Base-by-base conservation (phyloP, 2,113 vertebrate species). In the Marmota flaviventris region DNA sequence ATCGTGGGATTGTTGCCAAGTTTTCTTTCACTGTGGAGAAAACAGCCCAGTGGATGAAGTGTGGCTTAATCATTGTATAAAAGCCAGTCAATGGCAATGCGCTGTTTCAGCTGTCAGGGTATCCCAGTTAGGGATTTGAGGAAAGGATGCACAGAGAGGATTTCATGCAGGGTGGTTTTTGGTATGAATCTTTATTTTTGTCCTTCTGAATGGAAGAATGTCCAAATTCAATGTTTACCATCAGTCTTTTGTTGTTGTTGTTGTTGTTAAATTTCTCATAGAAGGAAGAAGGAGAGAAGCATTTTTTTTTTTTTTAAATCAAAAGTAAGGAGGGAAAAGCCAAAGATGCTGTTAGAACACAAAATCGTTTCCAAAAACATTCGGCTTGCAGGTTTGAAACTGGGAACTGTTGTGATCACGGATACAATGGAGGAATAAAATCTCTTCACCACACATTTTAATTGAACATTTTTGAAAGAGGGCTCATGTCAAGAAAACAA, bases 281-380 rank as follows among this genome's bases (percentile, higher is more conserved):
- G 69, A 95, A 98, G 82, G 14, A 97, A 90, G 56, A 97, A 98
- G 72, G 17, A 97, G 86, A 94, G 13, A 86, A 61, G 5, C 13
- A 48, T 97, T 34, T n/a, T 72, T 79, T 34, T 79, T 34, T 34
- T n/a, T 72, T 79, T 34, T 11, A 94, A 84, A 83, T 79, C 42
- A 93, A 97, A 97, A 88, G 76, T 93, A 87, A 61, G 34, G 34
- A 85, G 63, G 92, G 95, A 86, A 97, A 98, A 95, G 84, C 81
- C 97, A 95, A 85, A 96, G 98, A 89, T 24, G 48, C 32, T 93
- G 45, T 96, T 90, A 97, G 91, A 96, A 97, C 89, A 96, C 91
- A 93, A 98, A 98, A 93, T 56, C 76, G 17, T 78, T 98, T 96
- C 83, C 63, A 78, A 95, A 91, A 61, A 96, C 96, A 85, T 83